Base-by-base conservation (phyloP, 2,888 invertebrate species). In the Strigamia maritima region DNA sequence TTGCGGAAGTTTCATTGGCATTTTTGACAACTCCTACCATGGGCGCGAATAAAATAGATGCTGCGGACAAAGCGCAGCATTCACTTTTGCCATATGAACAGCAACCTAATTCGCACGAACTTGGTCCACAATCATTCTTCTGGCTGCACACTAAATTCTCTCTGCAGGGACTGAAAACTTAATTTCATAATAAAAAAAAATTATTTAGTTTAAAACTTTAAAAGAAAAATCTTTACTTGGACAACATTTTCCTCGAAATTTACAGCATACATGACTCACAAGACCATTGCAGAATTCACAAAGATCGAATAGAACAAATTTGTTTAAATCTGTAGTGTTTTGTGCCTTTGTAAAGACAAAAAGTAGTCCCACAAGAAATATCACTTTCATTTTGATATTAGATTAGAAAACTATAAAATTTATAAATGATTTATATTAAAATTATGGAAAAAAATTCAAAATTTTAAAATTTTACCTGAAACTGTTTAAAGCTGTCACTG, bases 61-160 rank as follows among this genome's bases (percentile, higher is more conserved):
- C 70, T 1, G 70, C 70, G 12, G 70, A 28, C 28, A 70, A 14
- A 8, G 70, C 24, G n/a, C 70, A 70, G 28, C 70, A 70, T 70
- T 26, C 60, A 6, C 60, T 28, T 6, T 26, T 26, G 12, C n/a
- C 28, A 28, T 16, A 70, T 2, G 70, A 70, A 26, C 70, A 70
- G 14, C 70, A 70, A n/a, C 70, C 70, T 16, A 16, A 70, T 14
- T 70, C 70, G 7, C 70, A 70, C 0, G 28, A 26, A 10, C 7
- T 28, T 28, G 70, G 26, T 70, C 16, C 70, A 16, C 70, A 70
- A 16, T 26, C 16, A n/a, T 70, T 70, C 16, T n/a, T 70, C 70
- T 28, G 26, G n/a, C 28, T 70, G 70, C 70, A 70, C 28, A 70
- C 70, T 28, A 70, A 70, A 70, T 70, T 70, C n/a, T 70, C 28